A percentile compares a stretch with the other conserved stretches of the same genome.
phyloP scores from a whole-genome alignment of 2,113 vertebrate genomes.

The Fregata magnificens region DNA sequence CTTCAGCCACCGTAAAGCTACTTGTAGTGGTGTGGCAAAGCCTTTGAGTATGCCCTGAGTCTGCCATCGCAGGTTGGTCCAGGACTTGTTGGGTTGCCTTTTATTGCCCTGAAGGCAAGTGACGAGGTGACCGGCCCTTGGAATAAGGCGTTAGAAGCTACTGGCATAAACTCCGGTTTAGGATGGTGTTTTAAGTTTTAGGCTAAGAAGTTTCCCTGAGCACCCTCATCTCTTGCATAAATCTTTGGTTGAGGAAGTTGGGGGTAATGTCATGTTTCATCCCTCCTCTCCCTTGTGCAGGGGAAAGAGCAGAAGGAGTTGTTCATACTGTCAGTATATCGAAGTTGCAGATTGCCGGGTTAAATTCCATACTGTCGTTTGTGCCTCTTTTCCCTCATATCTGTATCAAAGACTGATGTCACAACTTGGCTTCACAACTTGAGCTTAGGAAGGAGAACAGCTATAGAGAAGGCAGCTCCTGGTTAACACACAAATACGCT shows the following conservation, averaged over 20 bases:
- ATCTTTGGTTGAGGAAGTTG: background rate
- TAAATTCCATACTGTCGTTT: background rate
- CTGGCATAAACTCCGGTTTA: background rate
- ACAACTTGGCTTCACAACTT: slow-evolving; percentile 17
- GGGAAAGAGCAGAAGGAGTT: background rate
- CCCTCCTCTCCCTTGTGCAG: background rate
- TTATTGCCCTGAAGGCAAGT: background rate
- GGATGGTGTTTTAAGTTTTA: background rate
- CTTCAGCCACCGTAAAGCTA: background rate
- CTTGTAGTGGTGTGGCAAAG: background rate
- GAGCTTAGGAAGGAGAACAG: slow-evolving; percentile 18
- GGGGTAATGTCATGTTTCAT: background rate
- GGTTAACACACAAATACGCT: slow-evolving; percentile 62
- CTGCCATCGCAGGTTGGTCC: background rate
- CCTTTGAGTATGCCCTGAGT: background rate
- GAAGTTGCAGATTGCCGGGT: background rate
- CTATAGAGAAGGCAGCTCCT: slow-evolving; percentile 44
- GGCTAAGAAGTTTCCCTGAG: background rate
- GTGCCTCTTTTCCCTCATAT: background rate
- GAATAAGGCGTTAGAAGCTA: background rate
- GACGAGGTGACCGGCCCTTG: background rate
- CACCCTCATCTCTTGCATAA: background rate
- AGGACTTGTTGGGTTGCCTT: background rate
- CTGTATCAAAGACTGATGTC: slow-evolving; percentile 46
- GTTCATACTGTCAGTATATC: background rate